These are phyloP conservation scores for Nasonia vitripennis DNA, from an alignment of 1,140 invertebrate species.

Conservation along the genomic window DNA sequence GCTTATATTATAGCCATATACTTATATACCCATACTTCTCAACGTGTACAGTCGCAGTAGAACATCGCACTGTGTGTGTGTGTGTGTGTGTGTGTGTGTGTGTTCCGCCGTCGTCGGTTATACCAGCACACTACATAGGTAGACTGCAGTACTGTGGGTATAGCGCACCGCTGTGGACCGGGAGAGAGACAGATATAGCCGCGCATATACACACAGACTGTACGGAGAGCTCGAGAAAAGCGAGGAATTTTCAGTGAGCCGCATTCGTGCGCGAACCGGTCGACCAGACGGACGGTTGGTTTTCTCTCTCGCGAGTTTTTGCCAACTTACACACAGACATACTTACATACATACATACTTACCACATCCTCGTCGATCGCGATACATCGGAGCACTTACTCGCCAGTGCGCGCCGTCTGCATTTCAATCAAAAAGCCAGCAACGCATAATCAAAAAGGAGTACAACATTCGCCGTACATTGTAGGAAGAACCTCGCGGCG, in stretches of 20 bases:
- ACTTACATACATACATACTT: neutral
- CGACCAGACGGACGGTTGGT: conserved; percentile 25
- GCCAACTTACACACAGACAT: neutral
- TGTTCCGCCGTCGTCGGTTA: neutral
- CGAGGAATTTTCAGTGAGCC: conserved; percentile 9
- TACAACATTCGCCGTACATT: neutral
- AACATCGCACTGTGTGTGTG: neutral
- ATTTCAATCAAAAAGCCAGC: too few species aligned
- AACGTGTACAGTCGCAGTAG: too few species aligned
- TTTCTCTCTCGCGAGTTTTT: neutral
- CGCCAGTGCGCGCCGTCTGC: too few species aligned
- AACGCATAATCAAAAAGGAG: too few species aligned
- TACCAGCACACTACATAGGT: neutral
- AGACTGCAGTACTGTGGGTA: neutral
- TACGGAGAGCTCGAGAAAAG: conserved; percentile 13
- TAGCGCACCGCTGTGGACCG: neutral
- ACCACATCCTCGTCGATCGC: too few species aligned
- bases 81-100: neutral
- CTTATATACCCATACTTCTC: neutral
- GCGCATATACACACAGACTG: neutral
- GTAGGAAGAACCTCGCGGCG: neutral
- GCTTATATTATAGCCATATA: neutral
- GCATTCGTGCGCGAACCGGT: conserved; percentile 52
- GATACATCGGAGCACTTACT: too few species aligned
- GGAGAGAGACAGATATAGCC: conserved; percentile 7